Evolutionary conservation across 2,113 vertebrate genomes (phyloP), one percentile per base, ranked within the genome.

Genomic region (Myotis davidii): DNA sequence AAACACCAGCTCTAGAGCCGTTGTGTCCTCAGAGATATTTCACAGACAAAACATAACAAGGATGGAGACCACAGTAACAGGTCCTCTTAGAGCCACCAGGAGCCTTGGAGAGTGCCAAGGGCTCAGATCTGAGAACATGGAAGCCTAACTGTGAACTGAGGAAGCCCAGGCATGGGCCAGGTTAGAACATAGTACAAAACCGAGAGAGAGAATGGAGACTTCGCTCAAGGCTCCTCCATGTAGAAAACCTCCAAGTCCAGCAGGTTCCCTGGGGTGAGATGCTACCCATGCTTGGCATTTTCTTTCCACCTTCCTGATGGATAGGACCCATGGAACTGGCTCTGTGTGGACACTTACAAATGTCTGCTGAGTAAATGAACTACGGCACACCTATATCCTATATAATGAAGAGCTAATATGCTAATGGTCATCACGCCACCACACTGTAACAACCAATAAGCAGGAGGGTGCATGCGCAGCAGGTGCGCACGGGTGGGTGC

Each of bases 11-110:
- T 37, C 27, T 32, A 48, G 12, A 45, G 37, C 13, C n/a, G 34
- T 25, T 83, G 29, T 78, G 48, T 72, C 27, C 48, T 54, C 82
- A 84, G 56, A 84, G 18, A 9, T 42, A 70, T 56, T 87, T 84
- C 45, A 90, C 84, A 94, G 59, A 23, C 27, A 84, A 91, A 96
- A 65, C 54, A 79, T 88, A 86, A 61, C 9, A 83, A 86, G 83
- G 88, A 81, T 77, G 85, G 5, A 21, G 5, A 83, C 72, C 16
- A 67, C 18, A 61, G 29, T 21, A 59, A 76, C 0, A 79, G n/a
- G 74, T 11, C 82, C 69, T 45, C 45, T 87, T 59, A 23, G 77
- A 37, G 78, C 88, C 92, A 52, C 37, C 5, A 45, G 83, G 21
- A 56, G 34, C 23, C 34, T 48, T 85, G 25, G 32, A 72, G 93